Percentiles rank a stretch among this genome's conserved stretches.
These are phyloP conservation scores for Pogonomyrmex barbatus DNA, from an alignment of 1,140 invertebrate species.

Conservation along the genomic window DNA sequence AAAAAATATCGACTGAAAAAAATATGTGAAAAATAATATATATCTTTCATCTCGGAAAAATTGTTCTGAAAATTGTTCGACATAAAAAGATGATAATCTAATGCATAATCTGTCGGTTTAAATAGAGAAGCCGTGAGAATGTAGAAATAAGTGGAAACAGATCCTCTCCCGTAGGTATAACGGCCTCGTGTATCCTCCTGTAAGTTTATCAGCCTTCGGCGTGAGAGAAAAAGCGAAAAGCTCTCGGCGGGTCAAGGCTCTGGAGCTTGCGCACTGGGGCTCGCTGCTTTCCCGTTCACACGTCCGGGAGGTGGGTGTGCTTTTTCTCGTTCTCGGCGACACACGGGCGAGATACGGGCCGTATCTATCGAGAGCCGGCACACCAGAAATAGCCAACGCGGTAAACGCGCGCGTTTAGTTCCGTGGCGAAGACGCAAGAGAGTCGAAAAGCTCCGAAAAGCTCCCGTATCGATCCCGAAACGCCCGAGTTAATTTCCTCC, in stretches of 20 bases:
- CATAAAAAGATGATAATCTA: not conserved
- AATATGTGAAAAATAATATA: not conserved
- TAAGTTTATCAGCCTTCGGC: constrained; percentile 45
- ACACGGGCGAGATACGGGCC: constrained; percentile 45
- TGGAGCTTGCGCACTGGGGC: constrained; percentile 69
- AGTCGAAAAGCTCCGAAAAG: not conserved
- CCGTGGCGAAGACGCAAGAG: constrained; percentile 20
- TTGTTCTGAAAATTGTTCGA: too few species aligned
- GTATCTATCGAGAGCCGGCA: constrained; percentile 19
- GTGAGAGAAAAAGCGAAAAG: constrained; percentile 28
- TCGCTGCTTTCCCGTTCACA: constrained; percentile 26
- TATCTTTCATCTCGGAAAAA: not conserved
- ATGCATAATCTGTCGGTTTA: not conserved
- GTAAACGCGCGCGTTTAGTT: constrained; percentile 39
- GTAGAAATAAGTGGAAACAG: not conserved
- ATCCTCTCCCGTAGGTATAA: constrained; percentile 20
- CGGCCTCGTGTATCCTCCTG: constrained; percentile 30
- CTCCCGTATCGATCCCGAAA: constrained; percentile 29
- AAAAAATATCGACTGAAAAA: not conserved
- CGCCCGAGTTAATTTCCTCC: not conserved
- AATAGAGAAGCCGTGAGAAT: not conserved
- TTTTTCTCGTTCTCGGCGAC: constrained; percentile 36
- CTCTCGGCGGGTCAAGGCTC: constrained; percentile 67
- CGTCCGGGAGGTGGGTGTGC: constrained; percentile 23
- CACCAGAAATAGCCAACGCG: constrained; percentile 61